Base-by-base conservation (phyloP, 2,888 invertebrate genomes). In the Phyllotreta striolata region DNA sequence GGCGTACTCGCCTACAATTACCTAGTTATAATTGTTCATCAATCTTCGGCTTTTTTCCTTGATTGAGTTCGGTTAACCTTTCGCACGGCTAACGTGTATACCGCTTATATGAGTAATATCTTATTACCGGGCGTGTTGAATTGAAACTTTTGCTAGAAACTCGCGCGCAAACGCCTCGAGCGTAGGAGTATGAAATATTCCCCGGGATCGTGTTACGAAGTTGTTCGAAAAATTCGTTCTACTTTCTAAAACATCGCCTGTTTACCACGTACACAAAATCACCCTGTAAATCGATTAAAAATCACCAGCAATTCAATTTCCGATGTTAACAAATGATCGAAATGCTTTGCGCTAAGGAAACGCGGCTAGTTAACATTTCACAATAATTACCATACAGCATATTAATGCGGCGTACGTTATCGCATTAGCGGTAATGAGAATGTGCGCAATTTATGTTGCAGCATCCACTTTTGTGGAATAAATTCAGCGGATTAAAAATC, bases 341-440 rank as follows among this genome's bases (percentile, higher is more conserved):
- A 41, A 39, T 24, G 51, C 7, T 52, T 52, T 41, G 7, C 40
- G 41, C 43, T 3, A 43, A 34, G 40, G 55, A 52, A 46, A 63
- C 59, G 54, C 47, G 40, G 58, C 54, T 63, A 52, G 63, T 63
- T 63, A 63, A 63, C 58, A 63, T 63, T 63, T 52, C 59, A 46
- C 2, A 52, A 63, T 63, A 63, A 63, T 63, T 63, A 62, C 49
- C 62, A 37, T 40, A 54, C 47, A 12, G 52, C 13, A 38, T 62
- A 54, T 61, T 54, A 61, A 55, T 49, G 56, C 49, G 51, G 59
- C 51, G 47, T 56, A 62, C 40, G 56, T 62, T 62, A 55, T 37
- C 12, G 40, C 10, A 52, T 52, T 52, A 52, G 12, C 52, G 39
- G 49, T 66, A 66, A 66, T 66, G 60, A 66, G 63, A 63, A 63